Evolutionary conservation across 2,888 invertebrate genomes (phyloP), one percentile per base, ranked within the genome.

Genomic region (Tenthredo mesomela): DNA sequence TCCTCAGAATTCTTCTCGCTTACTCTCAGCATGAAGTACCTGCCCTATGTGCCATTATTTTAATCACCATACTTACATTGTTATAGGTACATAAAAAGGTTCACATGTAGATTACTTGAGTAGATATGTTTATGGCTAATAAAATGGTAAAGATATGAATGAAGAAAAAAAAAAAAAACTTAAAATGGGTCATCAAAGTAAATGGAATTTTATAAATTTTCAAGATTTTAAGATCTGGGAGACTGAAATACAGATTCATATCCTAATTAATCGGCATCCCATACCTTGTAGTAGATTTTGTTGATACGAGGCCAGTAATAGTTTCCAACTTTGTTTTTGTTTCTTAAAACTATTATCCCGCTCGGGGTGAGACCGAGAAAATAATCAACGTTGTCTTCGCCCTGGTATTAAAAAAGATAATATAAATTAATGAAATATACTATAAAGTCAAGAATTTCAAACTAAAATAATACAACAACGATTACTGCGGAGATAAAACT

Each of bases 261-360:
- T 10, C 18, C 7, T 54, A n/a, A 70, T 70, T 70, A 18, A 5
- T 37, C 70, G 4, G 6, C 40, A 71, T 70, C 25, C 86, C 86
- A 21, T 91, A 93, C 93, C 95, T 98, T 98, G 95, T 98, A 98
- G 94, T 98, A 98, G 92, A 99, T 97, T 95, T 99, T 99, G 90
- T 98, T 97, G 93, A 99, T 98, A 91, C 99, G 96, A 87, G 99
- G 98, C 99, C 99, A 99, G 95, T 98, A 99, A 94, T 99, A 99
- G 95, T 98, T 98, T 89, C 98, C 98, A 87, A 99, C 98, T 93
- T 98, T 98, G 93, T 97, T 97, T 95, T 98, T 98, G 94, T 98
- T 98, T 90, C 98, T 96, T 91, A 99, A 95, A 86, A 99, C 97
- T 92, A 99, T 97, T 92, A 99, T 97, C 87, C 99, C 99, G 93